Evolutionary conservation across 2,113 vertebrate species (phyloP).

Genomic region (Collichthys lucidus): DNA sequence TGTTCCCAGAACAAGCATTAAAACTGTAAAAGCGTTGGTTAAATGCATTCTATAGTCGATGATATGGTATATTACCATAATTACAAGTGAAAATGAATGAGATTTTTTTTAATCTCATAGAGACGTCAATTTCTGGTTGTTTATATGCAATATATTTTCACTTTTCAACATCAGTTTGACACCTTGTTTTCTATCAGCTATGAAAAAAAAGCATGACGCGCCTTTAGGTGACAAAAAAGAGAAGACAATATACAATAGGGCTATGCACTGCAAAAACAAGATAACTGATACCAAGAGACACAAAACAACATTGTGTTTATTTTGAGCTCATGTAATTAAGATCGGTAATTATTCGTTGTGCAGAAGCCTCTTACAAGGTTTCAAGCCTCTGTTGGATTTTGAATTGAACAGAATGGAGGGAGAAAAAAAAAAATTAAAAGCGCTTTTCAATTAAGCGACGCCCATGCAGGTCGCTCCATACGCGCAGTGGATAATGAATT

Average conservation of each 20-base stretch:
- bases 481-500: constrained; percentile 15
- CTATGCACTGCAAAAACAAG: not conserved
- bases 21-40: not conserved
- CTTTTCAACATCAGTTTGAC: not conserved
- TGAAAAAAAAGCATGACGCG: not conserved
- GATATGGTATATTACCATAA: not conserved
- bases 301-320: not conserved
- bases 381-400: not conserved
- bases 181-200: not conserved
- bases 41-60: not conserved
- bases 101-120: not conserved
- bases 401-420: not conserved
- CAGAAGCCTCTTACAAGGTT: not conserved
- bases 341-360: not conserved
- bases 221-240: not conserved
- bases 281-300: not conserved
- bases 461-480: constrained; percentile 6
- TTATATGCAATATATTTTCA: constrained; percentile 8
- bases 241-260: not conserved
- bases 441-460: constrained; percentile 37
- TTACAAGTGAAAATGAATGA: not conserved
- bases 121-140: not conserved
- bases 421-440: not conserved
- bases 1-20: not conserved
- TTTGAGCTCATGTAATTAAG: not conserved